Base-by-base conservation (phyloP, 2,888 invertebrate species). In the Micropterix aruncella region DNA sequence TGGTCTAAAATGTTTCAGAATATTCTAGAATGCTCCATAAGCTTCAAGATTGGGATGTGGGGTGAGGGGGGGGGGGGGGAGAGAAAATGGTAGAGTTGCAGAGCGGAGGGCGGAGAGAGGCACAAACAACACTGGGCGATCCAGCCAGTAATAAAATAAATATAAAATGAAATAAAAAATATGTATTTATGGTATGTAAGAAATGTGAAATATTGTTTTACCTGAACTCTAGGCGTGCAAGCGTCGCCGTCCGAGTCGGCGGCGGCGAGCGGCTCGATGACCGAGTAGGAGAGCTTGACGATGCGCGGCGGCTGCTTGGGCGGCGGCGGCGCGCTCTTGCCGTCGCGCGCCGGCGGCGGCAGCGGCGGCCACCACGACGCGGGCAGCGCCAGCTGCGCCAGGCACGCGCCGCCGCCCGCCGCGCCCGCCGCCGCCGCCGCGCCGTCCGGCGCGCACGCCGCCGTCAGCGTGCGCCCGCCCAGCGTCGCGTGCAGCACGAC, bases 371-470 rank as follows among this genome's bases (percentile, higher is more conserved):
- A 95, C 94, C 94, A 95, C 44, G 81, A 79, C 7, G 89, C 82
- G 0, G 94, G 95, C 36, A 95, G 77, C 1, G 88, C 84, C 46
- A 91, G 70, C 60, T 89, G 86, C 0, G 91, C 91, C 44, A 95
- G 74, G 59, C 94, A 95, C 1, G 92, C 93, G 1, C 92, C 90
- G 59, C 93, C 91, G 57, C 90, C 87, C 9, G 89, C 88, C 60
- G 89, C 90, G 57, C 90, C 87, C 9, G 89, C 88, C 60, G 89
- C 90, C n/a, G 90, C 86, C 0, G 92, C 91, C 57, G 90, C 87
- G 9, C 89, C 88, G 60, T 89, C 90, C 2, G 94, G 92, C 55
- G 89, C 89, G 65, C 94, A 95, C n/a, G 90, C 86, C 0, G 92
- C 85, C 43, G 88, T 85, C 49, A 93, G 67, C 43, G 75, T 68